A percentile compares a stretch with the other conserved stretches of the same genome.
These are phyloP conservation scores for Nemurella pictetii DNA, from an alignment of 2,888 invertebrate species.

Conservation along the genomic window DNA sequence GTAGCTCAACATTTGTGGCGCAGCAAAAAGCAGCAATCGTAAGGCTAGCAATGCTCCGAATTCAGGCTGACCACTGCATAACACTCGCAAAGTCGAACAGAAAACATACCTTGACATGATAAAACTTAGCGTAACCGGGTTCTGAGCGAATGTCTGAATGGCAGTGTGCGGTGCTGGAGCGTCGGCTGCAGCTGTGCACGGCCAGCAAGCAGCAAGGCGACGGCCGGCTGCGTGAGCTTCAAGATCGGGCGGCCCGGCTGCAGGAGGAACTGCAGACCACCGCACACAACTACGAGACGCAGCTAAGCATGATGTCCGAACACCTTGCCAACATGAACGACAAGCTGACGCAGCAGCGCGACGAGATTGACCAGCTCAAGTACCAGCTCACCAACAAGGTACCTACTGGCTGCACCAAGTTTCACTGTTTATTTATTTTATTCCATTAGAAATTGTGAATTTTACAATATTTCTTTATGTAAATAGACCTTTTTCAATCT, in stretches of 20 bases:
- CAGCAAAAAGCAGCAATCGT: no score
- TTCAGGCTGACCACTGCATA: no score
- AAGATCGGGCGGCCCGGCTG: conserved; percentile 55
- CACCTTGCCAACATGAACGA: conserved; percentile 80
- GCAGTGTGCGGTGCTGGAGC: conserved; percentile 59
- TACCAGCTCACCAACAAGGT: conserved; percentile 56
- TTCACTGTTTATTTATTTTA: neutral
- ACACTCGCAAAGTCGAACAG: no score
- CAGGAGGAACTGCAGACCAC: conserved; percentile 72
- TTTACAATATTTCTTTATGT: neutral
- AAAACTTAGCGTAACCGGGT: no score
- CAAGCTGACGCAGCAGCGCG: conserved; percentile 79
- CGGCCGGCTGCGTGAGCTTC: conserved; percentile 57
- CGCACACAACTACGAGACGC: conserved; percentile 65
- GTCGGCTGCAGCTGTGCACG: conserved; percentile 60
- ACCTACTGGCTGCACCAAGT: no score
- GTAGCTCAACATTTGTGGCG: no score
- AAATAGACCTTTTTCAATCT: no score
- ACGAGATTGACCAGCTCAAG: conserved; percentile 72
- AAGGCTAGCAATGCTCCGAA: no score
- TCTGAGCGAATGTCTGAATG: no score
- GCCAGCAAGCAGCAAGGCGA: conserved; percentile 57
- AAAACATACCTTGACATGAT: no score
- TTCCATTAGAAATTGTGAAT: neutral
- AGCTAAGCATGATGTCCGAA: conserved; percentile 75